Conservation (phyloP, 1,140 invertebrate species). For the Nasonia giraulti region DNA sequence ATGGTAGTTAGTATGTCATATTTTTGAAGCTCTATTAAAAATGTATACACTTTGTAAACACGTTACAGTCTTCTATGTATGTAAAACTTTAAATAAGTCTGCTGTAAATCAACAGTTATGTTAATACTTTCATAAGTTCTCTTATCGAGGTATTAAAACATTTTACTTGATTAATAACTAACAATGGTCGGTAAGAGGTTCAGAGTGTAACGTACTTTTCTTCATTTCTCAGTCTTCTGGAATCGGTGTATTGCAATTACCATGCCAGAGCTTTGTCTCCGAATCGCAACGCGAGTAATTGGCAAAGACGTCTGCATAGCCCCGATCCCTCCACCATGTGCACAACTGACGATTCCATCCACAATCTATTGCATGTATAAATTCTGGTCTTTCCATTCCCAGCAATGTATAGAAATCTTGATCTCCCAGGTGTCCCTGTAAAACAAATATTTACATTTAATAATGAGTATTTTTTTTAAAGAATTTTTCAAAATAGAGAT, state of each 20-base stretch:
- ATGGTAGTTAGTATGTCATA: neutral
- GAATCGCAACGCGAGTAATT: slow-evolving; percentile 84
- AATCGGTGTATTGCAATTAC: slow-evolving; percentile 89
- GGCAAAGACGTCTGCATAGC: slow-evolving; percentile 85
- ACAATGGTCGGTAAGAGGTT: neutral
- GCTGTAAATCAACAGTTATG: neutral
- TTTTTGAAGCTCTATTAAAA: neutral
- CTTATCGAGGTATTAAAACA: neutral
- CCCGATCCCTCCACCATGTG: slow-evolving; percentile 88
- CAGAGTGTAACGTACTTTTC: neutral
- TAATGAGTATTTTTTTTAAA: neutral
- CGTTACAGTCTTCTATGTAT: neutral
- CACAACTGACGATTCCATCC: slow-evolving; percentile 90
- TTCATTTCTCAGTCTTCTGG: slow-evolving; percentile 70
- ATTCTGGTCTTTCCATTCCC: slow-evolving; percentile 81
- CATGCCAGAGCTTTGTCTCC: slow-evolving; percentile 86
- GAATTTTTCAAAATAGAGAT: neutral
- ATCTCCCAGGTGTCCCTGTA: slow-evolving; percentile 87
- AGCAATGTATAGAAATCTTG: slow-evolving; percentile 91
- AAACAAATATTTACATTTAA: slow-evolving; percentile 54
- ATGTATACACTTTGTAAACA: neutral
- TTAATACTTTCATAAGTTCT: neutral
- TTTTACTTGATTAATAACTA: neutral
- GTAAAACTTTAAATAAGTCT: neutral
- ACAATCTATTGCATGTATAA: slow-evolving; percentile 87